Percentiles rank a stretch among this genome's conserved stretches.
Conservation (phyloP, 2,888 invertebrate genomes). For the Mellilla xanthometata region DNA sequence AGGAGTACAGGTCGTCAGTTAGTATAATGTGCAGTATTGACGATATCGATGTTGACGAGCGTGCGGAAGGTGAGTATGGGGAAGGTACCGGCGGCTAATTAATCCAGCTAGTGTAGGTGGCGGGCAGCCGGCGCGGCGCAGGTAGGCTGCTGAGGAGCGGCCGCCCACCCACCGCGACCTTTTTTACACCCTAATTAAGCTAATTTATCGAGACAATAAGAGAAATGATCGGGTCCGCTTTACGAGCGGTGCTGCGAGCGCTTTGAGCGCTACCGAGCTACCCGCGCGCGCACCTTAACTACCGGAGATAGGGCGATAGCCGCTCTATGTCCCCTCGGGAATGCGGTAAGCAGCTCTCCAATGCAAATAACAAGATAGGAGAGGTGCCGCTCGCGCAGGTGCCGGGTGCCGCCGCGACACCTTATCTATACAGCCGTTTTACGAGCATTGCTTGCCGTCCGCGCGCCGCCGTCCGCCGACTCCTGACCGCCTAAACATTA, state of each 20-base stretch:
- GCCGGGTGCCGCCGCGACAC: too few species aligned
- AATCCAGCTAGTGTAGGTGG: too few species aligned
- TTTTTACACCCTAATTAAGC: slow-evolving; percentile 81
- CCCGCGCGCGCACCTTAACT: slow-evolving; percentile 73
- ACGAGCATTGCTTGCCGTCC: not conserved
- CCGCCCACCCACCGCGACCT: slow-evolving; percentile 69
- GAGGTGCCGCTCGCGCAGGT: slow-evolving; percentile 53
- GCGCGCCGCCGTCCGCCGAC: not conserved
- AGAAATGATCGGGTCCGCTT: slow-evolving; percentile 72
- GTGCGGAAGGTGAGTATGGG: too few species aligned
- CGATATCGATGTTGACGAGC: too few species aligned
- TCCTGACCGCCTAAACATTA: not conserved
- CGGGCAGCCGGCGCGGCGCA: not conserved
- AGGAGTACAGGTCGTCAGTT: too few species aligned
- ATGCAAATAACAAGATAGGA: slow-evolving; percentile 49
- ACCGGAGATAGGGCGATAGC: slow-evolving; percentile 67
- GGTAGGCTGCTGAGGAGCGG: slow-evolving; percentile 29
- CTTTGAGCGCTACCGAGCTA: slow-evolving; percentile 75
- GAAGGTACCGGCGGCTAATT: too few species aligned
- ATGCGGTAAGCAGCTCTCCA: slow-evolving; percentile 54
- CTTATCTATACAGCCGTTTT: slow-evolving; percentile 17
- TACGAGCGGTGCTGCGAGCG: slow-evolving; percentile 75
- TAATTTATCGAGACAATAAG: slow-evolving; percentile 80
- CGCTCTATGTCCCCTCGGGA: slow-evolving; percentile 51
- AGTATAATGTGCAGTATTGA: too few species aligned